Percentiles rank a stretch among this genome's conserved stretches.
These are phyloP conservation scores for Muscidifurax raptorellus DNA, from an alignment of 1,140 invertebrate genomes.

Conservation along the genomic window DNA sequence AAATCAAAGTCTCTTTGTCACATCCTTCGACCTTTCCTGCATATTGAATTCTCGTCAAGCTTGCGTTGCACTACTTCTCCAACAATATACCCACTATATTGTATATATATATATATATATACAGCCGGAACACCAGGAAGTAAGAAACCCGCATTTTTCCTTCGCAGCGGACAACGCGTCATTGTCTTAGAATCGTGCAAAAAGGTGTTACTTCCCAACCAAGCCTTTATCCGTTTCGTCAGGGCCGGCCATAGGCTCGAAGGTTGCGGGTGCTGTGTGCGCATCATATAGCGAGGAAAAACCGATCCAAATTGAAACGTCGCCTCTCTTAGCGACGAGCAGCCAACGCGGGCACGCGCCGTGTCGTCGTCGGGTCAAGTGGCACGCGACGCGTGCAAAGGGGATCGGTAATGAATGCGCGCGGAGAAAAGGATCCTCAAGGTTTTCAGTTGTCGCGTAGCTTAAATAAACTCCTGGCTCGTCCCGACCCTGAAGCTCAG, in stretches of 20 bases:
- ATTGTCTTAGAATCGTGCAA: neutral
- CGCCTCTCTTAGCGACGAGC: neutral
- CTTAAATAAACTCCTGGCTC: conserved; percentile 3
- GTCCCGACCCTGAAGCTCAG: conserved; percentile 56
- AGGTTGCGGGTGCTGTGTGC: neutral
- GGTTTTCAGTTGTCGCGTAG: conserved; percentile 25
- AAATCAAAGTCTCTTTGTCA: too few species aligned
- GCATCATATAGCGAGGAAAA: neutral
- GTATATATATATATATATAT: too few species aligned
- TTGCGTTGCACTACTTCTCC: too few species aligned
- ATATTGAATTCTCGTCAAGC: too few species aligned
- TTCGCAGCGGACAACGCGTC: neutral
- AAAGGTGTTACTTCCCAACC: neutral
- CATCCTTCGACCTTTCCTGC: too few species aligned
- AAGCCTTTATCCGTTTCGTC: neutral
- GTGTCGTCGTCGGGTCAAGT: conserved; percentile 26
- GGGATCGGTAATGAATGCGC: neutral
- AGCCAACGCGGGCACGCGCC: neutral
- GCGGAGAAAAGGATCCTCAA: neutral
- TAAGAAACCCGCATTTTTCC: neutral
- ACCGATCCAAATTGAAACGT: neutral
- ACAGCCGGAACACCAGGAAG: neutral
- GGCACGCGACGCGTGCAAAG: conserved; percentile 1
- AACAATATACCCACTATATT: too few species aligned
- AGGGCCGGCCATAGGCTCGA: neutral